phyloP scores from a whole-genome alignment of 2,888 invertebrate genomes.

The Folsomia candida region DNA sequence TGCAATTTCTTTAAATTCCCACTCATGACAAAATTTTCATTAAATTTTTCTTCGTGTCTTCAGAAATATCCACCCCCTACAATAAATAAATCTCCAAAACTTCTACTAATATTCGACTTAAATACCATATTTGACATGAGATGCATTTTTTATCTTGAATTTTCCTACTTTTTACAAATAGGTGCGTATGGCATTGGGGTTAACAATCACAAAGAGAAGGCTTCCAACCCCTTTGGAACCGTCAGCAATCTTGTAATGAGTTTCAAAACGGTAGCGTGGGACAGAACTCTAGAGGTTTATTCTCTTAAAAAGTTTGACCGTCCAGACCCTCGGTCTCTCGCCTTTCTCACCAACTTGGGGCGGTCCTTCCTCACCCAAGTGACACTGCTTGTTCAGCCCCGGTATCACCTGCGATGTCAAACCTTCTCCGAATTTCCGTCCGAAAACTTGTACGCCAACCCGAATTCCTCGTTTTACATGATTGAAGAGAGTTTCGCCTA shows the following conservation, averaged over 20 bases:
- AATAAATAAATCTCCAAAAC: too few species aligned
- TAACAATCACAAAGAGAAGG: not conserved
- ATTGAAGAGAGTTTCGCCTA: not conserved
- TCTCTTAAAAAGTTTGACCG: not conserved
- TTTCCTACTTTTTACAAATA: too few species aligned
- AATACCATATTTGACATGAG: too few species aligned
- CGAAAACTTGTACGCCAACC: not conserved
- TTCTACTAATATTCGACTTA: too few species aligned
- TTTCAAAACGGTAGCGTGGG: slow-evolving; percentile 6
- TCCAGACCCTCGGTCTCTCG: slow-evolving; percentile 4
- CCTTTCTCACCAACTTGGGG: slow-evolving; percentile 9
- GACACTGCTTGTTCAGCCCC: not conserved
- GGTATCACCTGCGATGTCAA: slow-evolving; percentile 10
- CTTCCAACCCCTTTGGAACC: not conserved
- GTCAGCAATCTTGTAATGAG: slow-evolving; percentile 9
- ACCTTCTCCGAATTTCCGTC: slow-evolving; percentile 13
- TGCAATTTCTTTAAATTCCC: too few species aligned
- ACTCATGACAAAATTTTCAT: too few species aligned
- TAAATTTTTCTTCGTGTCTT: too few species aligned
- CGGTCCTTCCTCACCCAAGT: slow-evolving; percentile 7
- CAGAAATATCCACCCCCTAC: too few species aligned
- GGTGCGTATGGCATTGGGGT: slow-evolving; percentile 5
- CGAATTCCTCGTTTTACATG: not conserved
- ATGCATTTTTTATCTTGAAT: too few species aligned
- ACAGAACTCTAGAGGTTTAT: not conserved